Evolutionary conservation across 1,140 invertebrate genomes (phyloP).

Genomic region (Ostrea denselamellosa): DNA sequence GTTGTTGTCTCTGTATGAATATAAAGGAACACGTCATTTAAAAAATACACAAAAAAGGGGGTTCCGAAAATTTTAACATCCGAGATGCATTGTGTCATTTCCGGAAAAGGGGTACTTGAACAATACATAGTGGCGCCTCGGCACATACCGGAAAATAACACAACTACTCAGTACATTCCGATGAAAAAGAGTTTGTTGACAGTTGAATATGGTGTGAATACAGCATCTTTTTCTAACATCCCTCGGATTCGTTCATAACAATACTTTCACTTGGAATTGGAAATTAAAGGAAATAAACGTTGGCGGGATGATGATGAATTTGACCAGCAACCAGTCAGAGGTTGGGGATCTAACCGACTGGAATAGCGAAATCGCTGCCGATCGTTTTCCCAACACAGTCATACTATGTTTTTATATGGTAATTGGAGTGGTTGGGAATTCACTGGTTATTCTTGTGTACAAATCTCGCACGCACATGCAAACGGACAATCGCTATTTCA

Average conservation of each 20-base stretch:
- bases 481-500: slow-evolving; percentile 56
- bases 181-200: background rate
- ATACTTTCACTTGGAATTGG: background rate
- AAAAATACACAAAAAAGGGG: too few relatives aligned
- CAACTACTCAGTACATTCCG: background rate
- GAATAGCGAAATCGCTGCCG: slow-evolving; percentile 41
- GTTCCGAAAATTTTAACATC: background rate
- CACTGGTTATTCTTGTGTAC: slow-evolving; percentile 51
- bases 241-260: background rate
- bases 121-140: background rate
- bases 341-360: slow-evolving; percentile 10
- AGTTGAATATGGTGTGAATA: background rate
- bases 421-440: slow-evolving; percentile 47
- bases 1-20: too few relatives aligned
- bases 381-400: slow-evolving; percentile 47
- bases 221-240: background rate
- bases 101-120: background rate
- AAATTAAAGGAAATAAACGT: background rate
- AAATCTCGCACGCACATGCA: slow-evolving; percentile 47
- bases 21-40: too few relatives aligned
- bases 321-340: background rate
- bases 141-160: background rate
- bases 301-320: background rate
- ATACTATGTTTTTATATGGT: slow-evolving; percentile 45
- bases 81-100: slow-evolving; percentile 10